Base-by-base conservation (phyloP, 2,888 invertebrate genomes). In the Homarus gammarus region DNA sequence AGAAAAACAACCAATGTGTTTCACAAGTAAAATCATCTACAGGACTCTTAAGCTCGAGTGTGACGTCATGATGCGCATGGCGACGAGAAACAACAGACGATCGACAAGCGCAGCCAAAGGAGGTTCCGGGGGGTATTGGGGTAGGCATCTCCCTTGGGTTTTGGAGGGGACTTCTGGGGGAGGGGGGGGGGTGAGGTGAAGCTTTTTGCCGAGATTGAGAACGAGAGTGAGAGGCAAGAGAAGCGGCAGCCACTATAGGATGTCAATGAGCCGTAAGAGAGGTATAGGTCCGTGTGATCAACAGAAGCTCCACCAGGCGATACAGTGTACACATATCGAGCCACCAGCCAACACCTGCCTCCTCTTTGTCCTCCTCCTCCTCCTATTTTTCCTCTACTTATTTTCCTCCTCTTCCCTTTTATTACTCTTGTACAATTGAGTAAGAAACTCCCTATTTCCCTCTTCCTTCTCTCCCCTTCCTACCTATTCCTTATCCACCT, bases 41-140 rank as follows among this genome's bases (percentile, higher is more conserved):
- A 64, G 27, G 64, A 64, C 64, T 64, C 64, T n/a, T 64, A 64
- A 64, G 64, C 64, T 64, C 64, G 64, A 27, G n/a, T 64, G n/a
- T 64, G 64, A 64, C 64, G n/a, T 64, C 64, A 64, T 64, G 64
- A 64, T 5, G 64, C 5, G 5, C 27, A 64, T 27, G 64, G 64
- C 27, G 27, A 8, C n/a, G 6, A 27, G 64, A 64, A 27, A 64
- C 64, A 64, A 27, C 64, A 64, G 64, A 64, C 31, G 64, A 64
- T 27, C 8, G 64, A 6, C 3, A 64, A 64, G 27, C 27, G 64
- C 27, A 8, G n/a, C 64, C 22, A 18, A 22, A 18, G 15, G 56
- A 56, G 15, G 22, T 27, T 27, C 64, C 64, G 27, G 1, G 64
- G 56, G 12, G 44, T n/a, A n/a, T n/a, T n/a, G n/a, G n/a, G n/a